Percentiles rank a stretch among this genome's conserved stretches.
These are phyloP conservation scores for Thaumatotibia leucotreta DNA, from an alignment of 1,140 invertebrate species.

Conservation along the genomic window DNA sequence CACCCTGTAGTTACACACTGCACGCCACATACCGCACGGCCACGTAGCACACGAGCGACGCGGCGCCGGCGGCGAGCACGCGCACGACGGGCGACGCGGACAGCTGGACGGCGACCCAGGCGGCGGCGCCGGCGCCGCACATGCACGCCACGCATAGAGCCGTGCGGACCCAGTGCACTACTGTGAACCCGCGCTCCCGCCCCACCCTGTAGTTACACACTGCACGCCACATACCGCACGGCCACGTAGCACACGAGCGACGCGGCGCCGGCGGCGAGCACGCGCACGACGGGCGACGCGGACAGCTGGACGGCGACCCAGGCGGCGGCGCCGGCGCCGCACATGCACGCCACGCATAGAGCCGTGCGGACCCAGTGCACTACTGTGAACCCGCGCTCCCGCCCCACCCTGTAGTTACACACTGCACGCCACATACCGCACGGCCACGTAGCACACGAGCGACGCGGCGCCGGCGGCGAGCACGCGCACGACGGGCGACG, in stretches of 20 bases:
- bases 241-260: constrained; percentile 90
- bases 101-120: constrained; percentile 88
- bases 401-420: constrained; percentile 83
- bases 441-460: constrained; percentile 88
- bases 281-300: constrained; percentile 85
- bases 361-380: constrained; percentile 86
- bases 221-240: constrained; percentile 78
- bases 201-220: constrained; percentile 82
- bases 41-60: constrained; percentile 88
- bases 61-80: constrained; percentile 86
- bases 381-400: constrained; percentile 88
- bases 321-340: constrained; percentile 84
- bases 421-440: constrained; percentile 79
- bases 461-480: constrained; percentile 87
- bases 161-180: constrained; percentile 85
- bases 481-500: constrained; percentile 86
- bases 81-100: constrained; percentile 87
- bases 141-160: constrained; percentile 82
- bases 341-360: constrained; percentile 81
- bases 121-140: constrained; percentile 84
- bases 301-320: constrained; percentile 90
- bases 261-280: constrained; percentile 87
- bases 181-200: constrained; percentile 88
- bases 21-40: constrained; percentile 82
- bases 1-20: too few relatives aligned